Percentiles rank a stretch among this genome's conserved stretches.
These are phyloP conservation scores for Lycopodina hypogea DNA, from an alignment of 37 sponge, comb jelly and placozoan species.

Conservation along the genomic window DNA sequence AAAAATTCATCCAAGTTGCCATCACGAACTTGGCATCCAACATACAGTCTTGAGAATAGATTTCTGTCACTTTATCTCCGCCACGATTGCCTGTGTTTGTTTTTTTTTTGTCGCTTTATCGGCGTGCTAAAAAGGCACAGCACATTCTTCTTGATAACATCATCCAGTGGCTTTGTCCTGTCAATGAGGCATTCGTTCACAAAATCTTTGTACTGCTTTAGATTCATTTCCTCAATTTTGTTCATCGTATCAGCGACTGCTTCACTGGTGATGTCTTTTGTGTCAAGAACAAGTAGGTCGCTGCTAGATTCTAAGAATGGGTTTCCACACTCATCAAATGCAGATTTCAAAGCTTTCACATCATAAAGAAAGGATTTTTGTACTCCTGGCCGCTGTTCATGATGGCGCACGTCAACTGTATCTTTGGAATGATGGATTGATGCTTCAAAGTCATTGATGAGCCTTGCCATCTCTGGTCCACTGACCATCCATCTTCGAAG, in stretches of 20 bases:
- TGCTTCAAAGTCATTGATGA: background rate
- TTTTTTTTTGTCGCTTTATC: background rate
- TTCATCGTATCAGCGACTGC: background rate
- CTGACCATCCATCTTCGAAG: conserved; percentile 35
- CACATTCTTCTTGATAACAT: background rate
- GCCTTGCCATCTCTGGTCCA: background rate
- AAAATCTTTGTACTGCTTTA: background rate
- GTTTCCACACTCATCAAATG: conserved; percentile 7
- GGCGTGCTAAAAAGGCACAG: background rate
- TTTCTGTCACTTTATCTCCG: background rate
- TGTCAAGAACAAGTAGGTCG: conserved; percentile 3
- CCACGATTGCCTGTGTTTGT: background rate
- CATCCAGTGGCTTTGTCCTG: background rate
- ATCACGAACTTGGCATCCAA: background rate
- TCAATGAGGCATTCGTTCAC: background rate
- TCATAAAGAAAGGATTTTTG: background rate
- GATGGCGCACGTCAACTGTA: background rate
- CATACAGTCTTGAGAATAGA: conserved; percentile 2
- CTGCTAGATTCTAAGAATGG: background rate
- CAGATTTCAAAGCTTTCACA: background rate
- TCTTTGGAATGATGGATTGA: background rate
- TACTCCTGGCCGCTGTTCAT: background rate
- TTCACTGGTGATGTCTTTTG: background rate
- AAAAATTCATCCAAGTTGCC: conserved; percentile 1
- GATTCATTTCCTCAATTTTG: background rate